Base-by-base conservation (phyloP, 2,797 vertebrate species). In the Siniperca obscura region DNA sequence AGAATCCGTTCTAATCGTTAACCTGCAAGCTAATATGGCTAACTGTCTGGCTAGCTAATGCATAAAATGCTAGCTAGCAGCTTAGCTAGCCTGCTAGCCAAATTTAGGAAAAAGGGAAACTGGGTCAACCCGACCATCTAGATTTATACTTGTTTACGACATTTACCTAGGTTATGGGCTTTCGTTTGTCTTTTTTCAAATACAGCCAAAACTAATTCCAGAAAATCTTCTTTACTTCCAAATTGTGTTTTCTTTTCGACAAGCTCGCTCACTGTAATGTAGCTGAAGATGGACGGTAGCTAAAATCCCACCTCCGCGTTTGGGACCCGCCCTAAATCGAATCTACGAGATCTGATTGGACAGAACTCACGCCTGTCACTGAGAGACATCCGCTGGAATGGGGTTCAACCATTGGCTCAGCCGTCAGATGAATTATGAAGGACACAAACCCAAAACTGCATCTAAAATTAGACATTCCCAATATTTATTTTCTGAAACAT, bases 261-360 rank as follows among this genome's bases (percentile, higher is more conserved):
- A 95, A 94, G 94, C 96, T 94, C 92, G 92, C 87, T 94, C 88
- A 92, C 70, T 94, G 92, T 95, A 95, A 90, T 95, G 92, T 94
- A 94, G 94, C 93, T 95, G 95, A 96, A 96, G 95, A 96, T 96
- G 96, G 96, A 95, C 95, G 96, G 91, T 91, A 83, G 92, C 94
- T 92, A 93, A 88, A 78, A 89, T 92, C 92, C 94, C 94, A 92
- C 96, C 95, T 94, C 91, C 84, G 82, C 57, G 8, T 61, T 56
- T 1, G 1, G 42, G 74, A 36, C 84, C 94, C 92, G 87, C 93
- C 93, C 88, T 83, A 92, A 93, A 90, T 25, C 81, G 0, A 38
- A 90, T 79, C 22, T 42, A 13, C 21, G 70, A 4, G 5, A 53
- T 83, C 1, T 87, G 74, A 95, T 93, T 95, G 93, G 94, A 64